Base-by-base conservation (phyloP, 1,140 invertebrate genomes). In the Pinna nobilis region DNA sequence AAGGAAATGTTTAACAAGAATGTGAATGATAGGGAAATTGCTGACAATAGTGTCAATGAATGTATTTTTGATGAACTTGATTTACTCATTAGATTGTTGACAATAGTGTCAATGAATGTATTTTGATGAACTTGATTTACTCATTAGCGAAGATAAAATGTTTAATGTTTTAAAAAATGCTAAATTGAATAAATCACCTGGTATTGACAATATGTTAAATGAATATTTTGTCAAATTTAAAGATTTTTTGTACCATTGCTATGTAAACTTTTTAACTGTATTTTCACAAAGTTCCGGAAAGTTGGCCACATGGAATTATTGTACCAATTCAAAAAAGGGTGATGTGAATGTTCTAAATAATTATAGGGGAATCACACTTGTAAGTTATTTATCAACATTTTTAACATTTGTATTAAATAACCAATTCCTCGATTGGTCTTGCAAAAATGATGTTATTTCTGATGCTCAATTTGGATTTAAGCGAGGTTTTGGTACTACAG, bases 391-490 rank as follows among this genome's bases (percentile, higher is more conserved):
- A 32, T 44, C 47, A 47, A 70, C 74, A 44, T 23, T 78, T 25
- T 78, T 78, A 20, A 70, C 66, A 23, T 41, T 64, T n/a, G 23
- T 75, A 41, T 20, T 69, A n/a, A 77, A 77, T 64, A 74, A 60
- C 37, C 23, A 64, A 39, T 44, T 68, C 15, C n/a, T 35, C 20
- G 18, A 49, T 32, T 74, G 37, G 23, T 60, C 25, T 41, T 59
- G 57, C 18, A 60, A 50, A n/a, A 32, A 69, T 61, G 51, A 66
- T 41, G 32, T 78, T 44, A 53, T 75, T 13, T 72, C 69, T 35
- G 75, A 72, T 33, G 41, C 67, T 20, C 75, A 77, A 33, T 67
- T 70, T 53, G 76, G 71, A 25, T 78, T 74, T 70, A 51, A 32
- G 13, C 44, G 18, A 25, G 70, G 61, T 35, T 32, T 15, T 33